Percentiles rank a stretch among this genome's conserved stretches.
These are phyloP conservation scores for Benitochromis conjunctus DNA, from an alignment of 2,113 vertebrate species.

Conservation along the genomic window DNA sequence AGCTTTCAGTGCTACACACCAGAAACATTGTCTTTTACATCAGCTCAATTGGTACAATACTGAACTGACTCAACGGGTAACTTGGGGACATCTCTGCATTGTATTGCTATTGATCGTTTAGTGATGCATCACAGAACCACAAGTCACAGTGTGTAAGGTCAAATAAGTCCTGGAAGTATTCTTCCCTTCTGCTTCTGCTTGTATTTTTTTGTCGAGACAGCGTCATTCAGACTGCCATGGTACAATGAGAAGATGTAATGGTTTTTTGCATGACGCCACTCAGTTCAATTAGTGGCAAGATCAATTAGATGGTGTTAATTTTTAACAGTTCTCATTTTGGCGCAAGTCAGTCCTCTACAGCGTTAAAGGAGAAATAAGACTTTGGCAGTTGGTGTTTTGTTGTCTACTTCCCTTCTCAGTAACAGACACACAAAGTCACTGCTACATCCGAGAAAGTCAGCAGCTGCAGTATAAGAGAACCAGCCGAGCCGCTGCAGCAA, in stretches of 20 bases:
- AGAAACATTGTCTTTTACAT: not conserved
- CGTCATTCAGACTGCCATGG: not conserved
- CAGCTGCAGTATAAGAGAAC: not conserved
- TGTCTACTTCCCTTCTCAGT: not conserved
- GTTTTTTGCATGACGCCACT: not conserved
- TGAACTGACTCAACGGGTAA: not conserved
- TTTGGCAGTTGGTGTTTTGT: slow-evolving; percentile 10
- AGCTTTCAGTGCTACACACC: not conserved
- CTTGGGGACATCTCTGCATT: not conserved
- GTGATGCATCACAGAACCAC: not conserved
- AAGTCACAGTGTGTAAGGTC: not conserved
- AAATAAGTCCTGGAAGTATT: not conserved
- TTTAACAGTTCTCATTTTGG: slow-evolving; percentile 31
- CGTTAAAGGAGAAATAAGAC: slow-evolving; percentile 8
- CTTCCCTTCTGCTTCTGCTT: not conserved
- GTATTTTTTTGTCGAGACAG: not conserved
- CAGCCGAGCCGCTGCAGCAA: not conserved
- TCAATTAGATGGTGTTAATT: slow-evolving; percentile 30
- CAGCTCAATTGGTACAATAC: not conserved
- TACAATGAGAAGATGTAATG: not conserved
- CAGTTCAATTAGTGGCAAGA: slow-evolving; percentile 26
- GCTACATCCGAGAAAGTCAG: slow-evolving; percentile 3
- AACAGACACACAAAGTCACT: slow-evolving; percentile 8
- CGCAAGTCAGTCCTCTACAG: slow-evolving; percentile 2
- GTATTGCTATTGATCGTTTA: not conserved